Evolutionary conservation across 2,113 vertebrate genomes (phyloP).

Genomic region (Desmodus rotundus): DNA sequence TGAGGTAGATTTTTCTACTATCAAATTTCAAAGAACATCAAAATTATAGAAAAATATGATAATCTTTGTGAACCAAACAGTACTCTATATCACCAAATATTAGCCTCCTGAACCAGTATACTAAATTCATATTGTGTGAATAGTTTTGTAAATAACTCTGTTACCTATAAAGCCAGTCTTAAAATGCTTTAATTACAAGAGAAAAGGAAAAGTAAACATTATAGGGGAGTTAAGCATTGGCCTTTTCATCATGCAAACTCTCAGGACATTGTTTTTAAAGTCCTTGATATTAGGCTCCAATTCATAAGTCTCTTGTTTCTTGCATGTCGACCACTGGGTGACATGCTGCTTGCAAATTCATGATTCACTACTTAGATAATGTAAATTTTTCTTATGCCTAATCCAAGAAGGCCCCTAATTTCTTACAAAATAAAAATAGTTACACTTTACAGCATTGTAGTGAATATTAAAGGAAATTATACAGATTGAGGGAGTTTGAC

Average conservation of each 20-base stretch:
- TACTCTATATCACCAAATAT: not conserved
- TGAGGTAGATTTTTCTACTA: not conserved
- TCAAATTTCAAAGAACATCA: not conserved
- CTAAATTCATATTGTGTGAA: not conserved
- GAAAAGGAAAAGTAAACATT: not conserved
- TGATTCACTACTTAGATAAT: not conserved
- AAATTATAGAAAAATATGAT: not conserved
- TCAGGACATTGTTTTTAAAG: not conserved
- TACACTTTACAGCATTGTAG: not conserved
- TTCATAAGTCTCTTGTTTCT: not conserved
- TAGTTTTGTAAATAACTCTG: not conserved
- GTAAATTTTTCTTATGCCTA: not conserved
- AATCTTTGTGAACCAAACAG: accelerated
- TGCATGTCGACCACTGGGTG: not conserved
- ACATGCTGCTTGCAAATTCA: not conserved
- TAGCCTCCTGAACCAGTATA: not conserved
- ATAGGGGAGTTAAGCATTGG: not conserved
- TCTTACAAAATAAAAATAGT: not conserved
- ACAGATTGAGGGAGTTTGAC: not conserved
- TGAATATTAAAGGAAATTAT: not conserved
- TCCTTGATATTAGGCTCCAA: not conserved
- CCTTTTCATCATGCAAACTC: not conserved
- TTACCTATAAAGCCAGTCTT: not conserved
- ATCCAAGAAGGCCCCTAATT: not conserved
- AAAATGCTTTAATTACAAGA: not conserved